Conservation (phyloP, 2,797 vertebrate species). For the Rallus crepitans region DNA sequence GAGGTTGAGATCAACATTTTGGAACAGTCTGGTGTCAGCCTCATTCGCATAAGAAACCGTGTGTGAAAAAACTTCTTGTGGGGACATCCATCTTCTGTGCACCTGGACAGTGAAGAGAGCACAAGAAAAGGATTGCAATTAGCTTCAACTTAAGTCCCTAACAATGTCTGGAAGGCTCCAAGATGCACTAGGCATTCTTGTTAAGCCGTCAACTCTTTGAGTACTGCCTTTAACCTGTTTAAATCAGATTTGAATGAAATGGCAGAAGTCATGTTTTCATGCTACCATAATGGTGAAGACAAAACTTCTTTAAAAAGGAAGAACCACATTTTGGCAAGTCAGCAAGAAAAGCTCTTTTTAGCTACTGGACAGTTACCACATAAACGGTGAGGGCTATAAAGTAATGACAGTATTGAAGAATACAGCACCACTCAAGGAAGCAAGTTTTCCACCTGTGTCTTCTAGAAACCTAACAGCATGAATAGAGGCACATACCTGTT, state of each 20-base stretch:
- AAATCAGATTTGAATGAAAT: not conserved
- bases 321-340: accelerated
- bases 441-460: accelerated
- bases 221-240: not conserved
- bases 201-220: not conserved
- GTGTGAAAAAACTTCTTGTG: conserved; percentile 99
- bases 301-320: not conserved
- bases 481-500: conserved; percentile 86
- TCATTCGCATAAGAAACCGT: conserved; percentile 98
- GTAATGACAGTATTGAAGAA: not conserved
- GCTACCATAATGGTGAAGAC: not conserved
- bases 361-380: not conserved
- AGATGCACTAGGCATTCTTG: not conserved
- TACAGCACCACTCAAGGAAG: not conserved
- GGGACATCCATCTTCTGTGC: conserved; percentile 97
- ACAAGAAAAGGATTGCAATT: not conserved
- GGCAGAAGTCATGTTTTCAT: not conserved
- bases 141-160: not conserved
- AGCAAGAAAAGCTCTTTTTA: not conserved
- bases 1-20: conserved; percentile 99
- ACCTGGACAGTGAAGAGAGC: conserved; percentile 78
- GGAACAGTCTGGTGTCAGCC: conserved; percentile 97
- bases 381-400: not conserved
- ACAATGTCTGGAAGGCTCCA: not conserved
- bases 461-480: accelerated